Base-by-base conservation (phyloP, 2,888 invertebrate species). In the Netelia inedita region DNA sequence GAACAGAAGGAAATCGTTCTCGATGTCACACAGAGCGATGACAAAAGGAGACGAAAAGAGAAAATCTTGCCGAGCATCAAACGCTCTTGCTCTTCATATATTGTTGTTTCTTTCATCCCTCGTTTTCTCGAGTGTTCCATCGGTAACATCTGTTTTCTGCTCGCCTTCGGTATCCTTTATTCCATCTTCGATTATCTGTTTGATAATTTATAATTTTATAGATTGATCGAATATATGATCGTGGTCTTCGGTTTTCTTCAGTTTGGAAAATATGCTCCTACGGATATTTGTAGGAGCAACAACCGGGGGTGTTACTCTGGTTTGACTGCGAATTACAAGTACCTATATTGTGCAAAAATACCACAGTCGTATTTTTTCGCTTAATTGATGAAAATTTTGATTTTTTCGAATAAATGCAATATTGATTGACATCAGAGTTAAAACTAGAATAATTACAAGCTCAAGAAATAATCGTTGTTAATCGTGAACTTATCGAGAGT, bases 11-110 rank as follows among this genome's bases (percentile, higher is more conserved):
- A 79, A 69, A 72, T 57, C 57, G 57, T 57, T 57, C 46, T 69
- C 68, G 80, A 80, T 81, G 87, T 83, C 86, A 87, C 86, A 86
- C 79, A 78, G 71, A 81, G 71, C 46, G 73, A 74, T 59, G 71
- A 79, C 71, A 82, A 79, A 72, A 61, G 73, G 55, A 50, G 46
- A 71, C 75, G 65, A 69, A 76, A 86, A 55, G 63, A 50, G 84
- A 69, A 81, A 65, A 82, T 72, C 82, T 74, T 81, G 72, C 55
- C 61, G 76, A 83, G 80, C 80, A 78, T 80, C 83, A 61, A 85
- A 80, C 80, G 69, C 68, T 61, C 28, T 61, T 75, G 43, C 75
- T 65, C 57, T 46, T 3, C 14, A 46, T 14, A 46, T 46, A 21
- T 46, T 65, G 55, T 68, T 61, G 16, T 69, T 65, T 73, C 21